Percentiles rank a stretch among this genome's conserved stretches.
phyloP scores from a whole-genome alignment of 2,113 vertebrate genomes.

The Semicossyphus pulcher region DNA sequence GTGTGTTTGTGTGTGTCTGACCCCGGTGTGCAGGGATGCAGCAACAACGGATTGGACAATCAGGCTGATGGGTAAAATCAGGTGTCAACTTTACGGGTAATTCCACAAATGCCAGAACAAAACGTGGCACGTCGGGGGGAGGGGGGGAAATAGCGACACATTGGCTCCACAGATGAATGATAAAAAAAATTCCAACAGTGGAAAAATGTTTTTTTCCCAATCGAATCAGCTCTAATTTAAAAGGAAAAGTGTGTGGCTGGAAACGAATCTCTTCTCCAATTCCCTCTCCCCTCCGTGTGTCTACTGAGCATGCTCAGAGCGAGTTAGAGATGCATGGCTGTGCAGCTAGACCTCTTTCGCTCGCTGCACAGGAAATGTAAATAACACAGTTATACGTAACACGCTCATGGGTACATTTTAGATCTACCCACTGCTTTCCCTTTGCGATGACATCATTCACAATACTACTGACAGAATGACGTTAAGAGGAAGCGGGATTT shows the following conservation, averaged over 20 bases:
- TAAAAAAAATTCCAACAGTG: too few relatives aligned
- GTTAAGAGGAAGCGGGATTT: slow-evolving; percentile 48
- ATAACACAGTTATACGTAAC: not conserved
- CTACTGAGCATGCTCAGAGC: slow-evolving; percentile 37
- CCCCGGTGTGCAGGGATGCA: not conserved
- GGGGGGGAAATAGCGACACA: not conserved
- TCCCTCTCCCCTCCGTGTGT: not conserved
- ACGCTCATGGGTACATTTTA: not conserved
- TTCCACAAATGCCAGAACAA: not conserved
- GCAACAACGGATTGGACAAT: slow-evolving; percentile 2
- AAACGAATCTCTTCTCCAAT: not conserved
- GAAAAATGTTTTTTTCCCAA: too few relatives aligned
- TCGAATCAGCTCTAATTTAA: too few relatives aligned
- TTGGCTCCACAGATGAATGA: too few relatives aligned
- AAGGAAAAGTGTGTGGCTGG: too few relatives aligned
- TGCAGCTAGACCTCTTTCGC: slow-evolving; percentile 49
- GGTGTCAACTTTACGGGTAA: slow-evolving; percentile 21
- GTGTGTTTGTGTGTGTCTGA: not conserved
- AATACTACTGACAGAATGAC: slow-evolving; percentile 15
- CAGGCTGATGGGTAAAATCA: slow-evolving; percentile 29
- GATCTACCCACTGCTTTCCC: not conserved
- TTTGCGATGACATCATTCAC: slow-evolving; percentile 46
- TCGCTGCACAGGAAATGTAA: slow-evolving; percentile 1
- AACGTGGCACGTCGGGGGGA: too few relatives aligned
- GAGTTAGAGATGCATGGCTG: slow-evolving; percentile 48